Evolutionary conservation across 2,888 invertebrate species (phyloP), one percentile per base, ranked within the genome.

Genomic region (Sarcophaga rosellei): DNA sequence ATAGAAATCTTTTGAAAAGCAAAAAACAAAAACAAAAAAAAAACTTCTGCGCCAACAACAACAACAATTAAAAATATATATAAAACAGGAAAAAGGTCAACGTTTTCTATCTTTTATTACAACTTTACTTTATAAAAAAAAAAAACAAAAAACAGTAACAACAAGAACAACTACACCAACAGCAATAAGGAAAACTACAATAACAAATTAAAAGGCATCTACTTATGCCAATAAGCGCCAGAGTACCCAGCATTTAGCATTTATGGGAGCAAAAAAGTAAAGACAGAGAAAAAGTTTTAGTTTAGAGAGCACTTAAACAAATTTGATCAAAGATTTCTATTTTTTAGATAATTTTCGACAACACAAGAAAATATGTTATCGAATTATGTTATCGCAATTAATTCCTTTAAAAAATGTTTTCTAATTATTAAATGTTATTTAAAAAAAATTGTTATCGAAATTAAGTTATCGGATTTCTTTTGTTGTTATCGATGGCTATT

Each of bases 31-130:
- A 15, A 15, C 15, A 23, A 69, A 63, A 47, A 66, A 57, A 23
- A 35, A 69, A 68, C 21, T 4, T n/a, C 47, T 15, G 15, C 47
- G 15, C 47, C 59, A 68, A 45, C 20, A 63, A 21, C 74, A 74
- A 53, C 68, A 66, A 57, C 62, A 53, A 75, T 25, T 53, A 66
- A 20, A 21, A 11, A 11, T 72, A 82, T 72, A 77, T 77, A 72
- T 63, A 70, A 82, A 76, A 70, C 77, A 78, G 84, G 83, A 80
- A 84, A 86, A 84, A 86, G 84, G 84, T 86, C 84, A 84, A 86
- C 84, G 86, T 68, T 78, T 86, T 78, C 84, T 83, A 86, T 83
- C 80, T 73, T 83, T 83, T 57, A 69, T 78, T 84, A 63, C 83
- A 73, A 63, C 70, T 80, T 65, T 65, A 70, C 57, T 82, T 72